phyloP scores from a whole-genome alignment of 2,113 vertebrate species.

The Rhea pennata region DNA sequence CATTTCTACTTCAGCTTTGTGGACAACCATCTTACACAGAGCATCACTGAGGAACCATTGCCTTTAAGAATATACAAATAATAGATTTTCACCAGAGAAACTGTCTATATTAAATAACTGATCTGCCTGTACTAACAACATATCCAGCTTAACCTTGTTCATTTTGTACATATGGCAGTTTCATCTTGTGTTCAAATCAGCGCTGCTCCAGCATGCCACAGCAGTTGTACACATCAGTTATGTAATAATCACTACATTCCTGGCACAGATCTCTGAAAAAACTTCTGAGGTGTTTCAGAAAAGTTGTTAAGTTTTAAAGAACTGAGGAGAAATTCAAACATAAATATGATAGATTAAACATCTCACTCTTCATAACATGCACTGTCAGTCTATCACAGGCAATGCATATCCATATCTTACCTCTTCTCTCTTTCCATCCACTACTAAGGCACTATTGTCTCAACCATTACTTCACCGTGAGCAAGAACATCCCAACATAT shows the following conservation, averaged over 20 bases:
- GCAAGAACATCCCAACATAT: neutral
- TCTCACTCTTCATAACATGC: neutral
- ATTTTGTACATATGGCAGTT: rapidly evolving
- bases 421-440: neutral
- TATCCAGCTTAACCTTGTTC: neutral
- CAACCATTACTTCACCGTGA: neutral
- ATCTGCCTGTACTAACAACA: neutral
- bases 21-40: neutral
- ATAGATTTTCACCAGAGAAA: neutral
- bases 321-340: neutral
- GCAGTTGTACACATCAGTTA: neutral
- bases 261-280: neutral
- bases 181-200: neutral
- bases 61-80: neutral
- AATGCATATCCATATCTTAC: neutral
- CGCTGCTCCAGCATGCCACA: neutral
- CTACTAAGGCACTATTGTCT: neutral
- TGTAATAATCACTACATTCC: neutral
- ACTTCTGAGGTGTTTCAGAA: conserved; percentile 5
- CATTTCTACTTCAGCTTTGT: neutral
- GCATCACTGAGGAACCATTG: neutral
- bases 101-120: neutral
- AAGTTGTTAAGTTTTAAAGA: conserved; percentile 20
- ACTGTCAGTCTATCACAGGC: neutral
- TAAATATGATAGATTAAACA: conserved; percentile 1